These are phyloP conservation scores for Allygus modestus DNA, from an alignment of 2,888 invertebrate species.

Conservation along the genomic window DNA sequence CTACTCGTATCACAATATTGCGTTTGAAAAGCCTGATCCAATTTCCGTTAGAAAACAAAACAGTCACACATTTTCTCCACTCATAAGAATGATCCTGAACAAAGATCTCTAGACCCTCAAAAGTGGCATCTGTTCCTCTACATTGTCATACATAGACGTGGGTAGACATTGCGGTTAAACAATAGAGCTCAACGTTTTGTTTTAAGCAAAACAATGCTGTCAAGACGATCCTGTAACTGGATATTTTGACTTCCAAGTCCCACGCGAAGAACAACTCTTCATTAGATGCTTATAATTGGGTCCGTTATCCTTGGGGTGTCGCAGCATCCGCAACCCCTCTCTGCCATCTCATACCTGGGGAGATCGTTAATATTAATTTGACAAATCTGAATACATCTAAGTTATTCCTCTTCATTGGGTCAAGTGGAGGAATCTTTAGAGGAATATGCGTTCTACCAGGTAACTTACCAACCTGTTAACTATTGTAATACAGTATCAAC, in stretches of 20 bases:
- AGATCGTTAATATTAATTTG: neutral
- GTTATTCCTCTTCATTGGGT: no score
- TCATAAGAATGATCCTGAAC: no score
- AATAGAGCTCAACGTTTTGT: neutral
- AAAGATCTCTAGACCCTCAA: neutral
- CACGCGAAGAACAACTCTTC: conserved; percentile 55
- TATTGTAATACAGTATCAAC: no score
- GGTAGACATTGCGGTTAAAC: neutral
- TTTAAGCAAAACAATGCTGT: conserved; percentile 24
- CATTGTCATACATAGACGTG: neutral
- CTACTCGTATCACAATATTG: no score
- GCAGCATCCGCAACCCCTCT: conserved; percentile 19
- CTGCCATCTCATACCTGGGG: neutral
- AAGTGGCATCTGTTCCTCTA: neutral
- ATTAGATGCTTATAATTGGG: conserved; percentile 46
- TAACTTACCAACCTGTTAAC: no score
- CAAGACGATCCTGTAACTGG: conserved; percentile 20
- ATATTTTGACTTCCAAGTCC: conserved; percentile 31
- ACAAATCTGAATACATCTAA: no score
- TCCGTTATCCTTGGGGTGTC: neutral
- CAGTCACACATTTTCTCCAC: no score
- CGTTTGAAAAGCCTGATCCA: no score
- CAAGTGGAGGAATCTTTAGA: no score
- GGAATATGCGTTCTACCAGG: no score
- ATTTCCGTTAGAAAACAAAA: no score